Percentiles rank a stretch among this genome's conserved stretches.
Conservation (phyloP, 2,113 vertebrate genomes). For the Penelope pileata region DNA sequence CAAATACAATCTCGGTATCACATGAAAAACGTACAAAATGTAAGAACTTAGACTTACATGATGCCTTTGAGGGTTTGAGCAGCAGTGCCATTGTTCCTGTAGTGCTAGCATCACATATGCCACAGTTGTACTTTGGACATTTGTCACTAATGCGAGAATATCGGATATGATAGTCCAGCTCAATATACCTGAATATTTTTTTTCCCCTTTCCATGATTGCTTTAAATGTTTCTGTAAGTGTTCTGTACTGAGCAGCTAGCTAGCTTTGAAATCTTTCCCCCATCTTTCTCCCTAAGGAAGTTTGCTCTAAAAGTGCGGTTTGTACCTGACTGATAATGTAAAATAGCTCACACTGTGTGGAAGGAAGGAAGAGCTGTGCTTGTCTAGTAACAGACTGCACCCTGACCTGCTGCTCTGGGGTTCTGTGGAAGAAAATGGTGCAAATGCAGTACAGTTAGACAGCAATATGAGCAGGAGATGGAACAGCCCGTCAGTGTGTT, state of each 20-base stretch:
- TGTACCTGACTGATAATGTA: not conserved
- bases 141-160: not conserved
- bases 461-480: not conserved
- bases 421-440: not conserved
- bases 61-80: not conserved
- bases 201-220: not conserved
- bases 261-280: not conserved
- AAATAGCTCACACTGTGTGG: not conserved
- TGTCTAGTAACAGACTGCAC: not conserved
- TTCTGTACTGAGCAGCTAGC: not conserved
- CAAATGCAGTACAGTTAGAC: not conserved
- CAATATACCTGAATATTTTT: fast-evolving
- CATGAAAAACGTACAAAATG: fast-evolving
- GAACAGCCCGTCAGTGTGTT: not conserved
- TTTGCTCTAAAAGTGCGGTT: not conserved
- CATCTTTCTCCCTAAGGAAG: not conserved
- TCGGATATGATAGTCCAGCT: not conserved
- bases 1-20: not conserved
- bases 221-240: not conserved
- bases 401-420: not conserved
- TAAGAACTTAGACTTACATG: not conserved
- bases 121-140: not conserved
- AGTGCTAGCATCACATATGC: not conserved
- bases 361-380: not conserved
- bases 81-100: not conserved